Percentiles rank a stretch among this genome's conserved stretches.
phyloP scores from a whole-genome alignment of 2,797 vertebrate species.

The Momotus momota region DNA sequence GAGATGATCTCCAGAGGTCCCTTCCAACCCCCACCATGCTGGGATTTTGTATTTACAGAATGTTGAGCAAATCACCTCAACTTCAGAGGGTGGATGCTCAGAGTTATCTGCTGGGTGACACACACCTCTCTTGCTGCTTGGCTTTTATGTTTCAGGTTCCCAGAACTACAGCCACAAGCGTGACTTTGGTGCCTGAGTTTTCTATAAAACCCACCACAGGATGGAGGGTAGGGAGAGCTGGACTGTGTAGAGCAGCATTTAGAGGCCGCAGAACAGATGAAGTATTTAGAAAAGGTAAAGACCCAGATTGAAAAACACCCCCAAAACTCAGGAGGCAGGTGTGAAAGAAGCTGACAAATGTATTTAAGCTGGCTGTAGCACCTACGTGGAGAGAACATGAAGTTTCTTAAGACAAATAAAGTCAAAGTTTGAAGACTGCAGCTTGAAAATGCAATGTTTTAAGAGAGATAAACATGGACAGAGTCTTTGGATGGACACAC shows the following conservation, averaged over 20 bases:
- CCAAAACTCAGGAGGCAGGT: background rate
- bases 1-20: too few species aligned
- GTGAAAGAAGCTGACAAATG: background rate
- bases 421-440: background rate
- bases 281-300: background rate
- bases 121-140: background rate
- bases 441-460: background rate
- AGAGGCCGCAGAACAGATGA: background rate
- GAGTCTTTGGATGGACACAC: background rate
- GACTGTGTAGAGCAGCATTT: background rate
- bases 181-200: background rate
- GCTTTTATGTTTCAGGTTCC: background rate
- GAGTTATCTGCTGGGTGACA: background rate
- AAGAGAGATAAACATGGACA: background rate
- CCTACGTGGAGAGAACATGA: background rate
- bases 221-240: fast-evolving
- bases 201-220: background rate
- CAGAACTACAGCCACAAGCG: background rate
- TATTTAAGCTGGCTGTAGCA: background rate
- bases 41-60: background rate
- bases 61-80: background rate
- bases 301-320: background rate
- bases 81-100: background rate
- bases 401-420: background rate
- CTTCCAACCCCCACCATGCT: too few species aligned